These are phyloP conservation scores for Gorsachius goisagi DNA, from an alignment of 2,113 vertebrate genomes.

Conservation along the genomic window DNA sequence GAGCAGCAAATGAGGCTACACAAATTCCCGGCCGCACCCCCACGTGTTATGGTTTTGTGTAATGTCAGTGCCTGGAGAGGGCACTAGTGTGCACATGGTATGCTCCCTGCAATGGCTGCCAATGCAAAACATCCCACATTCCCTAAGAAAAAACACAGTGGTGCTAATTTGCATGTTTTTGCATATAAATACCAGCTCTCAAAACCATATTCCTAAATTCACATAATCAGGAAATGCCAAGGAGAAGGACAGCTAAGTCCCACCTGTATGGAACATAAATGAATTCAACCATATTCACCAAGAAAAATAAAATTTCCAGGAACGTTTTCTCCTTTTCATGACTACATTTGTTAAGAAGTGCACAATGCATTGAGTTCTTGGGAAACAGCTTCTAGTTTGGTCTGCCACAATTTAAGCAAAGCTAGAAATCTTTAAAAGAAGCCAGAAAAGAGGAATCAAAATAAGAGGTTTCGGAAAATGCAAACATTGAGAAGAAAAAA, in stretches of 20 bases:
- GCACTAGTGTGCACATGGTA: neutral
- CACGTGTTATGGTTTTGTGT: fast-evolving
- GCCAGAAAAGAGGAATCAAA: neutral
- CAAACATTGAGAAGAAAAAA: neutral
- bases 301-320: neutral
- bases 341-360: neutral
- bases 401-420: neutral
- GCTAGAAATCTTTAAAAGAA: neutral
- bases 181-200: neutral
- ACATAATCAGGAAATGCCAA: neutral
- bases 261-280: neutral
- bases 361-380: neutral
- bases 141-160: neutral
- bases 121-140: neutral
- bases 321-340: neutral
- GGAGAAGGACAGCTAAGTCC: neutral
- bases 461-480: neutral
- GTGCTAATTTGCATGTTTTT: neutral
- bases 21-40: neutral
- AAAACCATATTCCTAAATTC: neutral
- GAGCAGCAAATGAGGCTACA: neutral
- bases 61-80: neutral
- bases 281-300: neutral
- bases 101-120: neutral
- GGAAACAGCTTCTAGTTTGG: neutral